These are phyloP conservation scores for Drepana arcuata DNA, from an alignment of 1,140 invertebrate genomes.

Conservation along the genomic window DNA sequence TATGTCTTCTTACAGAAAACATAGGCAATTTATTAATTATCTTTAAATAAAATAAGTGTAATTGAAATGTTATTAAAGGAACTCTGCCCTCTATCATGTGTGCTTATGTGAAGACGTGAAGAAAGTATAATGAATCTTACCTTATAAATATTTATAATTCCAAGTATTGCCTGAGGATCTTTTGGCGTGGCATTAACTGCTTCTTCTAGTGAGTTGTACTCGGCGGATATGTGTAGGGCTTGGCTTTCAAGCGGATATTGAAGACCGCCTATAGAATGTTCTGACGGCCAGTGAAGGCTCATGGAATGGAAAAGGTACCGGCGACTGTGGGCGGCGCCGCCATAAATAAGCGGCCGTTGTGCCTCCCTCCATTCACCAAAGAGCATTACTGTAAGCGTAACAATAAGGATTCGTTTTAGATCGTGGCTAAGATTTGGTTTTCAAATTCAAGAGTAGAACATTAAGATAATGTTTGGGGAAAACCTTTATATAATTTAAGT, in stretches of 20 bases:
- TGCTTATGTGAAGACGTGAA: too few relatives aligned
- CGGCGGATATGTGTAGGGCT: slow-evolving; percentile 33
- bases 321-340: slow-evolving; percentile 40
- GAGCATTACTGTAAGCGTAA: slow-evolving; percentile 23
- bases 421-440: too few relatives aligned
- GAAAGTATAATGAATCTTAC: too few relatives aligned
- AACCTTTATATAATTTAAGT: too few relatives aligned
- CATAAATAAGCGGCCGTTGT: slow-evolving; percentile 30
- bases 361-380: slow-evolving; percentile 27
- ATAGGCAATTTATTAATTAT: too few relatives aligned
- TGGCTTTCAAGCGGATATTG: slow-evolving; percentile 42
- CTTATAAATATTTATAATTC: slow-evolving; percentile 35
- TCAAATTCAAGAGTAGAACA: too few relatives aligned
- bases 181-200: slow-evolving; percentile 24
- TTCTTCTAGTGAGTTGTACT: slow-evolving; percentile 24
- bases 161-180: slow-evolving; percentile 34
- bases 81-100: too few relatives aligned
- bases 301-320: slow-evolving; percentile 46
- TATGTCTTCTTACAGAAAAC: too few relatives aligned
- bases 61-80: too few relatives aligned
- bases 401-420: too few relatives aligned
- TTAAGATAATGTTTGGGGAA: too few relatives aligned
- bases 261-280: slow-evolving; percentile 33
- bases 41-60: too few relatives aligned
- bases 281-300: slow-evolving; percentile 37